Evolutionary conservation across 2,797 vertebrate species (phyloP), one percentile per base, ranked within the genome.

Genomic region (Anableps anableps): DNA sequence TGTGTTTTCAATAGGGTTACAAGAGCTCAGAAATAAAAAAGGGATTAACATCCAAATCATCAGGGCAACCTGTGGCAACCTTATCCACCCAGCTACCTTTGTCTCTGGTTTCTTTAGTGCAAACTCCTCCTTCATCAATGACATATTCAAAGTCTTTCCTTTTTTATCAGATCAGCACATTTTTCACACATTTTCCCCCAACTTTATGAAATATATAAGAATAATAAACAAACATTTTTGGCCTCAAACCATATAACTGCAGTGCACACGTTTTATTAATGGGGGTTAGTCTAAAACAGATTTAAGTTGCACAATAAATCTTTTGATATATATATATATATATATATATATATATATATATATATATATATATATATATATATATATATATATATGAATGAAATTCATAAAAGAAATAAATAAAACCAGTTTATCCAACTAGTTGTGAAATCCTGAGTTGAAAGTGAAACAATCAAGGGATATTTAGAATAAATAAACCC

Each of bases 1-100:
- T 79, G 77, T 82, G 75, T 87, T 86, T 86, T 72, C n/a, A 45
- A 47, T 79, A 73, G 76, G 38, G 83, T 81, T 60, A 83, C 29
- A 66, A 17, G 29, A 62, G 72, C 31, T 80, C 71, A 77, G 36
- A 85, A 71, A 85, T 29, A 73, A 80, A 81, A 83, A 89, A 82
- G 51, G 74, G 81, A 92, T 88, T 88, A 90, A 83, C 76, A 43
- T 77, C 36, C 75, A 68, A 80, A 80, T 85, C 80, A 76, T 45
- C 43, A 45, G 43, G 68, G 41, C 53, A 71, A 36, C 71, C 36
- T 80, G 72, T 41, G 36, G 3, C 21, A 76, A 77, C 26, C 75
- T 84, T 62, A 81, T 83, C 80, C 85, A 51, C 21, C 58, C 14
- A 62, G n/a, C 34, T 38, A 38, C 34, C 64, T 26, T 41, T 36